phyloP scores from a whole-genome alignment of 2,113 vertebrate genomes.

The Campylomormyrus tamandua region DNA sequence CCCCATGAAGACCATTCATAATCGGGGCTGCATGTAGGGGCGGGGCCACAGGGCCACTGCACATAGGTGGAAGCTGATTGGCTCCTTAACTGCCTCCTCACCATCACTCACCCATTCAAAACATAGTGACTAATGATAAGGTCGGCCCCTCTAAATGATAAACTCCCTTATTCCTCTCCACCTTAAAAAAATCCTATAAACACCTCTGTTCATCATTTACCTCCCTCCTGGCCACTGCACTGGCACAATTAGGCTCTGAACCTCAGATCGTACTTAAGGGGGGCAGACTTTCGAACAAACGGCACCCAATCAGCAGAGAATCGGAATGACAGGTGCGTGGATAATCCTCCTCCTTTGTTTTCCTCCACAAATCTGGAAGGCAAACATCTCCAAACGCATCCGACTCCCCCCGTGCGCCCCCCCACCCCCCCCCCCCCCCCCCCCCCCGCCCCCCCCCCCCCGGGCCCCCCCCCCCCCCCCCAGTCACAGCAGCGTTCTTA shows the following conservation, averaged over 20 bases:
- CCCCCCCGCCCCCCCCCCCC: too few relatives aligned
- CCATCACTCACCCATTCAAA: not conserved
- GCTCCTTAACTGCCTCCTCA: not conserved
- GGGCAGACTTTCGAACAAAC: not conserved
- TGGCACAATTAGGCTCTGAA: slow-evolving; percentile 41
- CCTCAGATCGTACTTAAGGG: slow-evolving; percentile 37
- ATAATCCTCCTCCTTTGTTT: not conserved
- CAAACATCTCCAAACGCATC: not conserved
- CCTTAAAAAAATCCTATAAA: not conserved
- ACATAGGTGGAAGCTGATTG: not conserved
- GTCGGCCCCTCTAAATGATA: not conserved
- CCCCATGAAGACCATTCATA: slow-evolving; percentile 52
- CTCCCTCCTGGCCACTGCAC: not conserved
- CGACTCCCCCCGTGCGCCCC: not conserved
- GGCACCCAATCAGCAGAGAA: not conserved
- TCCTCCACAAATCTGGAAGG: not conserved
- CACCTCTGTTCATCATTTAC: not conserved
- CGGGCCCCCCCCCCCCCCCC: too few relatives aligned
- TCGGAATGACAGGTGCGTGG: not conserved
- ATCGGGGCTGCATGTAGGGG: not conserved
- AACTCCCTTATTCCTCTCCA: not conserved
- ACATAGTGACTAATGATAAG: not conserved
- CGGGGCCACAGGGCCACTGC: not conserved
- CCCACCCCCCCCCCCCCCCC: too few relatives aligned
- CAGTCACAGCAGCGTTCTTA: not conserved